Evolutionary conservation across 2,888 invertebrate species (phyloP), one percentile per base, ranked within the genome.

Genomic region (Lingula anatina): DNA sequence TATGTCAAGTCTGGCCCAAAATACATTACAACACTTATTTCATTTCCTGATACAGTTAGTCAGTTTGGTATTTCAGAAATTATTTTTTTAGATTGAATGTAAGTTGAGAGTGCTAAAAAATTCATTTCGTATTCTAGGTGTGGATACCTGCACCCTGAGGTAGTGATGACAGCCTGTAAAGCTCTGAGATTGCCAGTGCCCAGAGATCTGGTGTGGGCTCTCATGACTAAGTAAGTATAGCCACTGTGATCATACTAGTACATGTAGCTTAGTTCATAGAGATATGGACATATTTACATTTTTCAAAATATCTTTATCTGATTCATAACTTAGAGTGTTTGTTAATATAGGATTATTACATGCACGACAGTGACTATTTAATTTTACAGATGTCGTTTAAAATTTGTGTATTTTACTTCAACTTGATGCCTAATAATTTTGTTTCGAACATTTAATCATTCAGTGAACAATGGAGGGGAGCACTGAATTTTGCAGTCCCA

Each of bases 171-270:
- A 26, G 64, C 68, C 25, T 68, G 68, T 55, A 55, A 64, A 24
- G 60, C 73, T 24, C 65, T 73, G 28, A 69, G 68, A 51, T 64
- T 74, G 23, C 74, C 74, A 9, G 49, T 75, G 38, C 66, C 68
- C 20, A 68, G 66, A 46, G 75, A 74, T 44, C 56, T 74, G 37
- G 58, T 73, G n/a, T 54, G 68, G 55, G 66, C 70, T 36, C 59
- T 68, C 25, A 55, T 74, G 23, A 49, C 59, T 25, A 53, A 57
- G 74, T 74, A 62, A 68, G 73, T 65, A n/a, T 23, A 7, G 5
- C 27, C 65, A n/a, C 21, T 5, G 5, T 45, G 5, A n/a, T 18
- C 15, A 44, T 5, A 18, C n/a, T 20, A 5, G 25, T 23, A 2
- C 15, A 21, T 15, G 2, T 21, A n/a, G 18, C 5, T 15, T 43